These are phyloP conservation scores for Cricetomys ansorgei DNA, from an alignment of 2,113 vertebrate genomes.

Conservation along the genomic window DNA sequence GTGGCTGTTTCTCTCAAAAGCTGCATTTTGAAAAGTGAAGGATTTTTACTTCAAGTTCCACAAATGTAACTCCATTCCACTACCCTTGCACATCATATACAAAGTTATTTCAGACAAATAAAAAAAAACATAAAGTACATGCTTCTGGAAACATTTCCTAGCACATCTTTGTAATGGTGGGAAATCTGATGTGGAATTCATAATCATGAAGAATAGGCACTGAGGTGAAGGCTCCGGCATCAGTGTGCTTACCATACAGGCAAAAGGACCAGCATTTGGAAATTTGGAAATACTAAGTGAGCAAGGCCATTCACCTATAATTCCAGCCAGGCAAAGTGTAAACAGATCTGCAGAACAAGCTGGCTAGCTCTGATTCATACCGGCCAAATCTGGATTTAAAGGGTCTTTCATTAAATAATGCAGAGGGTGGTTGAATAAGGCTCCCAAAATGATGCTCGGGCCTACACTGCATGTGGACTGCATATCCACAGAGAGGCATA, in stretches of 20 bases:
- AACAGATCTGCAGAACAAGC: not conserved
- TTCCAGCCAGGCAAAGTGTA: not conserved
- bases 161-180: not conserved
- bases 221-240: not conserved
- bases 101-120: not conserved
- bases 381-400: not conserved
- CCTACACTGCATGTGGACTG: not conserved
- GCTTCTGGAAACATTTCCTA: conserved; percentile 18
- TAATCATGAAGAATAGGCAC: not conserved
- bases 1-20: not conserved
- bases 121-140: not conserved
- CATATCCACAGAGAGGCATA: too few relatives aligned
- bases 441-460: not conserved
- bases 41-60: not conserved
- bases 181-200: not conserved
- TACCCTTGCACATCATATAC: not conserved
- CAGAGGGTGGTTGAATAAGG: too few relatives aligned
- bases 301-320: not conserved
- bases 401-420: not conserved
- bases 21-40: not conserved
- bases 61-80: not conserved
- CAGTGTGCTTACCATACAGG: not conserved
- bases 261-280: not conserved
- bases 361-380: not conserved
- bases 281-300: not conserved